These are phyloP conservation scores for Bradypodion pumilum DNA, from an alignment of 2,797 vertebrate species.

Conservation along the genomic window DNA sequence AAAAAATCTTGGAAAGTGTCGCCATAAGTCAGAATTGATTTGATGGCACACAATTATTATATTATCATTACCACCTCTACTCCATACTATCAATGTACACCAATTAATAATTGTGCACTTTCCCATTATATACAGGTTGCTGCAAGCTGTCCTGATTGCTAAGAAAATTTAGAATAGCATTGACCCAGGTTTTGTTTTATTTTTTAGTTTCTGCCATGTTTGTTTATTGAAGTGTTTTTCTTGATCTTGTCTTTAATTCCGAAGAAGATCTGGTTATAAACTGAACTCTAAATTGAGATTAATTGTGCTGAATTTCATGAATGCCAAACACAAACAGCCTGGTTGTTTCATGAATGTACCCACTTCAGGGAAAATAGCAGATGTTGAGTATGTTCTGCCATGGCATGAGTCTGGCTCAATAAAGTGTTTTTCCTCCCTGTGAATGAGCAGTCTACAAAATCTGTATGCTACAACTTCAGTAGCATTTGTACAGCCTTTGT, in stretches of 20 bases:
- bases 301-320: slow-evolving; percentile 14
- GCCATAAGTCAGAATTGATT: too few species aligned
- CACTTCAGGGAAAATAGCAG: slow-evolving; percentile 1
- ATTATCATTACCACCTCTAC: neutral
- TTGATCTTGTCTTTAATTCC: slow-evolving; percentile 1
- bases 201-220: neutral
- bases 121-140: neutral
- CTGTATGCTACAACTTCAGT: neutral
- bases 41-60: too few species aligned
- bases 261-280: neutral
- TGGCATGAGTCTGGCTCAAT: slow-evolving; percentile 16
- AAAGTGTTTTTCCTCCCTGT: neutral
- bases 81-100: neutral
- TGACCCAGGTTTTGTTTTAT: neutral
- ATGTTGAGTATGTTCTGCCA: neutral
- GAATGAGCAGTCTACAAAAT: slow-evolving; percentile 15
- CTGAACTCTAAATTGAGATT: neutral
- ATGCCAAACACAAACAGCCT: slow-evolving; percentile 14
- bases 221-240: slow-evolving; percentile 16
- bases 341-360: slow-evolving; percentile 11
- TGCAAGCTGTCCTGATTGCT: neutral
- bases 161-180: neutral
- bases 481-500: neutral
- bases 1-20: too few species aligned
- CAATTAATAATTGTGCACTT: neutral